phyloP scores from a whole-genome alignment of 2,888 invertebrate species.

The Parascotia fuliginaria region DNA sequence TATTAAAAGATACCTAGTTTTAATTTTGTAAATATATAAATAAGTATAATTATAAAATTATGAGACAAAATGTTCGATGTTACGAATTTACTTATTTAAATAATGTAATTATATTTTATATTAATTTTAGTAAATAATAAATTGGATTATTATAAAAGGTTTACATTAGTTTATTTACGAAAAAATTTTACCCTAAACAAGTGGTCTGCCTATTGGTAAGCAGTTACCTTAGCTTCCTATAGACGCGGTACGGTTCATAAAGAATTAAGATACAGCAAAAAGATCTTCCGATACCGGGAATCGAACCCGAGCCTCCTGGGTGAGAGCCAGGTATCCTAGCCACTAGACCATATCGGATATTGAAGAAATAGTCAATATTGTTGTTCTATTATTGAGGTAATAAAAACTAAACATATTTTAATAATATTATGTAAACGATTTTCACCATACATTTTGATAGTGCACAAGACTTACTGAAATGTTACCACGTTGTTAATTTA shows the following conservation, averaged over 20 bases:
- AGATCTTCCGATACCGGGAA: slow-evolving; percentile 84
- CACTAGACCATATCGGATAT: slow-evolving; percentile 86
- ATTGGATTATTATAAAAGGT: slow-evolving; percentile 18
- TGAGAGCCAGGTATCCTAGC: slow-evolving; percentile 90
- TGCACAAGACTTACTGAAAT: too few species aligned
- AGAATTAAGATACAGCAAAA: too few species aligned
- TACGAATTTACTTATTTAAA: slow-evolving; percentile 35
- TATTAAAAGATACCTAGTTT: too few species aligned
- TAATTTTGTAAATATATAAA: too few species aligned
- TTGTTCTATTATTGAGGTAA: neutral
- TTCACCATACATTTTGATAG: too few species aligned
- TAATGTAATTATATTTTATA: slow-evolving; percentile 8
- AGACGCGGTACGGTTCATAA: too few species aligned
- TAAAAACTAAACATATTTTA: neutral
- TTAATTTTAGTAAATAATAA: slow-evolving; percentile 29
- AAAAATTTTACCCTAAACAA: too few species aligned
- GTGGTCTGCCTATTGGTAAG: too few species aligned
- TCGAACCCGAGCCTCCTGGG: slow-evolving; percentile 88
- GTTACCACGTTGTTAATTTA: too few species aligned
- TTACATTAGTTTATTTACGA: slow-evolving; percentile 1
- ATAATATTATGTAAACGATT: too few species aligned
- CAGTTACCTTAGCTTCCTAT: too few species aligned
- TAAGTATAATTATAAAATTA: too few species aligned
- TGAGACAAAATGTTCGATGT: slow-evolving; percentile 27
- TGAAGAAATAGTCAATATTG: neutral